These are phyloP conservation scores for Cheilosia vulpina DNA, from an alignment of 2,888 invertebrate species.

Conservation along the genomic window DNA sequence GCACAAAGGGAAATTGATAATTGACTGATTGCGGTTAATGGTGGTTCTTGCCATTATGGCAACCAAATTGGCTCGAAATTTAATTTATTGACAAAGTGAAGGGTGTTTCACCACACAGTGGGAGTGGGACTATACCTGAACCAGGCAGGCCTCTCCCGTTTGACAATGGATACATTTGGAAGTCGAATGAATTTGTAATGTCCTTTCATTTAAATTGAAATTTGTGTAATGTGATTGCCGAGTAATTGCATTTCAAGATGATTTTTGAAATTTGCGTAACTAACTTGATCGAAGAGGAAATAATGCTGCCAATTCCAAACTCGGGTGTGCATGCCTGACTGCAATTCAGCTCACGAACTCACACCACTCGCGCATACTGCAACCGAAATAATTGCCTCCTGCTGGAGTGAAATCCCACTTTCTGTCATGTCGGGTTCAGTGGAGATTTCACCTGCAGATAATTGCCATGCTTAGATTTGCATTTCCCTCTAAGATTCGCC, in stretches of 20 bases:
- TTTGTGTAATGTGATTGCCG: slow-evolving; percentile 10
- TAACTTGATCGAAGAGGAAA: neutral
- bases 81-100: slow-evolving; percentile 68
- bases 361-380: slow-evolving; percentile 8
- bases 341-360: slow-evolving; percentile 22
- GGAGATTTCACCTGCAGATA: slow-evolving; percentile 67
- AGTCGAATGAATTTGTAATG: slow-evolving; percentile 43
- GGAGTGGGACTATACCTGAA: neutral
- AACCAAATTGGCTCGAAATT: slow-evolving; percentile 72
- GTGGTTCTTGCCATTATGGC: slow-evolving; percentile 72
- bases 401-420: slow-evolving; percentile 18
- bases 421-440: slow-evolving; percentile 57
- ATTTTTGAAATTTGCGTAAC: neutral
- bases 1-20: slow-evolving; percentile 71
- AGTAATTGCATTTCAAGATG: slow-evolving; percentile 30
- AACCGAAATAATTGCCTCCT: slow-evolving; percentile 43
- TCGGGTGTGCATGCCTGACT: neutral
- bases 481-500: slow-evolving; percentile 46
- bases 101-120: slow-evolving; percentile 28
- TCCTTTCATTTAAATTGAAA: slow-evolving; percentile 8
- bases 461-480: slow-evolving; percentile 33
- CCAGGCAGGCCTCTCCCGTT: neutral
- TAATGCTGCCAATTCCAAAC: neutral
- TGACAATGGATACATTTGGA: neutral
- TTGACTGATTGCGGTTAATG: slow-evolving; percentile 75